Conservation (phyloP, 2,888 invertebrate species). For the Apomyelois bistriatella region DNA sequence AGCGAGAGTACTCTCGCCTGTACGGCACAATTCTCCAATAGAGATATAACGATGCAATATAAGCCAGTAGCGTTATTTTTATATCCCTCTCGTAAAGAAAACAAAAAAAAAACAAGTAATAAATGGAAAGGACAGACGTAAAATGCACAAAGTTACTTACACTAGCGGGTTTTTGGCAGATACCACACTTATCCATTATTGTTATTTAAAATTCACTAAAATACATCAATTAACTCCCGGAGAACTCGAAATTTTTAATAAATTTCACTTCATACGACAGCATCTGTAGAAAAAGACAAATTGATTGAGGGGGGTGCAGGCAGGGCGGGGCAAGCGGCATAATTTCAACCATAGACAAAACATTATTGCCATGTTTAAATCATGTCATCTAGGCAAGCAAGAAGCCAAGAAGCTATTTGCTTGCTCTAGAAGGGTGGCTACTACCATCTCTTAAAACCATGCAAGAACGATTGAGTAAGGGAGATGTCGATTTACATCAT, state of each 20-base stretch:
- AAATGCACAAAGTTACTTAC: conserved; percentile 50
- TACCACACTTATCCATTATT: conserved; percentile 73
- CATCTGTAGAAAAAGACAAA: conserved; percentile 47
- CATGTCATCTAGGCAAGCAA: too few relatives aligned
- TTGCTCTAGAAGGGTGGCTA: too few relatives aligned
- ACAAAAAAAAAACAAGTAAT: conserved; percentile 66
- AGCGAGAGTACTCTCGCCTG: not conserved
- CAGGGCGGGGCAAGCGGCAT: conserved; percentile 33
- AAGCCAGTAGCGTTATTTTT: conserved; percentile 56
- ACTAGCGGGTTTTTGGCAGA: conserved; percentile 66
- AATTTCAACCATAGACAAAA: conserved; percentile 24
- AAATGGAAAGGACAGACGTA: conserved; percentile 42
- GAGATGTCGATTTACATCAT: too few relatives aligned
- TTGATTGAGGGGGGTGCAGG: conserved; percentile 49
- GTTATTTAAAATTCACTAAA: conserved; percentile 31
- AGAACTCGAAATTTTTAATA: conserved; percentile 49
- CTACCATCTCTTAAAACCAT: too few relatives aligned
- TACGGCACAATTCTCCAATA: conserved; percentile 11
- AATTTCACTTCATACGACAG: conserved; percentile 48
- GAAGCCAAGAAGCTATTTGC: too few relatives aligned
- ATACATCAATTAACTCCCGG: conserved; percentile 46
- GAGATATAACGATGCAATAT: conserved; percentile 24
- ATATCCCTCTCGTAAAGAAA: conserved; percentile 66
- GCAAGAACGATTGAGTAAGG: too few relatives aligned
- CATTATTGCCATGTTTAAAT: too few relatives aligned